Base-by-base conservation (phyloP, 2,797 vertebrate genomes). In the Falco cherrug region DNA sequence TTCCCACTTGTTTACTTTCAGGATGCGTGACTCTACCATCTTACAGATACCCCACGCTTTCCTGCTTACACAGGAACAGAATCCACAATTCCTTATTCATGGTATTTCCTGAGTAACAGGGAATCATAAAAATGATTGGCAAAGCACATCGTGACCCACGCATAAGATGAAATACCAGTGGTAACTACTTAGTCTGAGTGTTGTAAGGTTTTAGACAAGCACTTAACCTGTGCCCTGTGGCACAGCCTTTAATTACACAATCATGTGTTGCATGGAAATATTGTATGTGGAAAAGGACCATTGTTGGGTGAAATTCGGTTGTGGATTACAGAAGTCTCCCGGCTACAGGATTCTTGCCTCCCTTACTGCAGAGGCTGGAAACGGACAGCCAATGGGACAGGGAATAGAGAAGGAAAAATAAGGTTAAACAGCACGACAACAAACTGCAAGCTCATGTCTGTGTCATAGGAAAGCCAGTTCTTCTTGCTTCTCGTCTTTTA, bases 81-180 rank as follows among this genome's bases (percentile, higher is more conserved):
- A 87, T 9, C 24, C 68, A 16, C 0, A 16, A 31, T 39, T 79
- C 51, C 59, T 73, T 35, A 47, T 6, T 64, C 12, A 21, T 41
- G 10, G 7, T 11, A 71, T 8, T 84, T 57, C 61, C 65, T 57
- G 39, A 54, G 12, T 21, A 61, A 59, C 13, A 17, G 9, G 19
- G 61, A 76, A 80, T 17, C 12, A 57, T 19, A 71, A 63, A 70
- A 80, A 13, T 4, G 24, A 84, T 0, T 43, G 37, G 50, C 60
- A 90, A 71, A 92, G 53, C 41, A 64, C 0, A 0, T 9, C 64
- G 16, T 4, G 31, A 13, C 37, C 91, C 63, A 15, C 0, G 2
- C 13, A 69, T 29, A 48, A 68, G 73, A 76, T n/a, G 78, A 89
- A 87, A 69, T 5, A 11, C 39, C 77, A 19, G 3, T 0, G 31